These are phyloP conservation scores for Mechanitis mazaeus DNA, from an alignment of 2,888 invertebrate genomes.

Conservation along the genomic window DNA sequence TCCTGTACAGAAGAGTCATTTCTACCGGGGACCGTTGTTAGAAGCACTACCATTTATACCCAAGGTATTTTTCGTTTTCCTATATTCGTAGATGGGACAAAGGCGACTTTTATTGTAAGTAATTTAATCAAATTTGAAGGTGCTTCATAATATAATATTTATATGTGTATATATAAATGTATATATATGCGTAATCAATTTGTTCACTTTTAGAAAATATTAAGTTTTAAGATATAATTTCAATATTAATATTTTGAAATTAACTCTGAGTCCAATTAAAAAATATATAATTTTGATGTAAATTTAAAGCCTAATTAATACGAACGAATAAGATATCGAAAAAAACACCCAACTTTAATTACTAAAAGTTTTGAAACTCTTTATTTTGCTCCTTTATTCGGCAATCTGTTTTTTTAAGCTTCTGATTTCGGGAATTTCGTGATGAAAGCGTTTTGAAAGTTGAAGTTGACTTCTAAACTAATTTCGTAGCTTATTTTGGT, in stretches of 20 bases:
- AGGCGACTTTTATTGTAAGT: slow-evolving; percentile 1
- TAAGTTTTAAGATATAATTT: too few species aligned
- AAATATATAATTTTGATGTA: too few species aligned
- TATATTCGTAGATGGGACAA: neutral
- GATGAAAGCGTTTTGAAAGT: slow-evolving; percentile 7
- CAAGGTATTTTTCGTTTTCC: slow-evolving; percentile 21
- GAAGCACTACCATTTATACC: slow-evolving; percentile 93
- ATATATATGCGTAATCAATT: too few species aligned
- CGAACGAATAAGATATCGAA: neutral
- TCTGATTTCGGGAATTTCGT: slow-evolving; percentile 8
- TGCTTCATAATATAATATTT: neutral
- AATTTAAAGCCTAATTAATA: neutral
- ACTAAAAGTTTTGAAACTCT: slow-evolving; percentile 3
- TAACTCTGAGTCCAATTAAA: too few species aligned
- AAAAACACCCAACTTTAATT: slow-evolving; percentile 6
- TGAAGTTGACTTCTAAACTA: slow-evolving; percentile 15
- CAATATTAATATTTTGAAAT: too few species aligned
- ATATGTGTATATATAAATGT: too few species aligned
- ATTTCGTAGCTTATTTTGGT: slow-evolving; percentile 14
- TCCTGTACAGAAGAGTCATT: slow-evolving; percentile 90
- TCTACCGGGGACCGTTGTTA: slow-evolving; percentile 90
- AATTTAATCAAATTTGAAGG: neutral
- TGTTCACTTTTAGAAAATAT: too few species aligned
- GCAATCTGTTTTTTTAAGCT: slow-evolving; percentile 10
- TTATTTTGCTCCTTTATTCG: slow-evolving; percentile 8